These are phyloP conservation scores for Argopecten irradians DNA, from an alignment of 1,140 invertebrate species.

Conservation along the genomic window DNA sequence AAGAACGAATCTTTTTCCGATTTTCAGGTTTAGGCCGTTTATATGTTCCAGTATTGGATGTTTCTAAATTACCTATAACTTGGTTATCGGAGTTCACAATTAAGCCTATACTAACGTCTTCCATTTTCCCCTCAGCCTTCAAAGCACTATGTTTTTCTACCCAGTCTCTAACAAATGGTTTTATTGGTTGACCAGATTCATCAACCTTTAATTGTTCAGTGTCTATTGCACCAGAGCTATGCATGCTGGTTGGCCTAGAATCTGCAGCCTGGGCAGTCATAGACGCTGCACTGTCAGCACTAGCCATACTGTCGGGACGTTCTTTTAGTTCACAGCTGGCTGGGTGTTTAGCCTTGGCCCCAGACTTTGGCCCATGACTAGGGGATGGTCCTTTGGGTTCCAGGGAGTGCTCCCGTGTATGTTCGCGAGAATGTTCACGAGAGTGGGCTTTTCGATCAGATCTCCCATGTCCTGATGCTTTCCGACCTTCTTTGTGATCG, in stretches of 20 bases:
- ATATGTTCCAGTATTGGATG: conserved; percentile 43
- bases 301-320: conserved; percentile 64
- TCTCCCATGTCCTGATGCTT: conserved; percentile 37
- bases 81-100: conserved; percentile 52
- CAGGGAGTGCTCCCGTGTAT: conserved; percentile 40
- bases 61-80: conserved; percentile 48
- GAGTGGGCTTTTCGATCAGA: conserved; percentile 58
- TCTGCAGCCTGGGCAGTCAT: conserved; percentile 61
- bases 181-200: conserved; percentile 51
- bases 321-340: conserved; percentile 59
- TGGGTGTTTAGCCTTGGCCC: conserved; percentile 50
- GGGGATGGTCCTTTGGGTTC: conserved; percentile 34
- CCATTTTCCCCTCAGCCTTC: conserved; percentile 25
- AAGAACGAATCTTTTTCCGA: conserved; percentile 55
- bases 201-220: conserved; percentile 49
- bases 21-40: conserved; percentile 58
- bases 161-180: conserved; percentile 73
- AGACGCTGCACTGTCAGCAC: conserved; percentile 65
- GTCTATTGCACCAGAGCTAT: conserved; percentile 52
- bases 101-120: conserved; percentile 43
- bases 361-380: conserved; percentile 38
- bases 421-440: conserved; percentile 42
- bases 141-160: conserved; percentile 69
- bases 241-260: conserved; percentile 65
- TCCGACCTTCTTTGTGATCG: conserved; percentile 5